phyloP scores from a whole-genome alignment of 2,797 vertebrate species.

The Gephyroberyx darwinii region DNA sequence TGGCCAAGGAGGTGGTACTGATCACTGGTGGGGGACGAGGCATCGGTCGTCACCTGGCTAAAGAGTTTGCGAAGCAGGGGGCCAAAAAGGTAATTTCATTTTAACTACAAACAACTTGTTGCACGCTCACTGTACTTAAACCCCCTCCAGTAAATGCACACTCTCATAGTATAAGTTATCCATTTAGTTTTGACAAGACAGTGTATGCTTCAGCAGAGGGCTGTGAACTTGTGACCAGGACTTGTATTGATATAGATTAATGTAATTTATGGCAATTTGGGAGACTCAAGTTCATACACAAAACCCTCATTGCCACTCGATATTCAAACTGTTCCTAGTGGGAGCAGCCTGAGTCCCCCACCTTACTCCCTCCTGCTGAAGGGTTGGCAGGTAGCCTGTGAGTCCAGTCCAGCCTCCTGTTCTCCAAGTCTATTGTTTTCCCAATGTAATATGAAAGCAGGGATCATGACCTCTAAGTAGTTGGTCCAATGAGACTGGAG shows the following conservation, averaged over 20 bases:
- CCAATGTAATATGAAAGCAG: slow-evolving; percentile 46
- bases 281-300: background rate
- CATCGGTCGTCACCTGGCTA: slow-evolving; percentile 94
- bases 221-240: background rate
- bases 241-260: background rate
- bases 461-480: slow-evolving; percentile 64
- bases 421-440: slow-evolving; percentile 51
- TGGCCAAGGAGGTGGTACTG: slow-evolving; percentile 89
- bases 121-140: background rate
- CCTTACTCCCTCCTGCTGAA: background rate
- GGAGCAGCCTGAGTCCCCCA: background rate
- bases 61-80: slow-evolving; percentile 90
- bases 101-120: slow-evolving; percentile 38
- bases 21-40: slow-evolving; percentile 96
- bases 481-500: slow-evolving; percentile 62
- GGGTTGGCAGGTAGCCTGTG: slow-evolving; percentile 37
- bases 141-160: background rate
- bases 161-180: background rate
- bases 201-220: background rate
- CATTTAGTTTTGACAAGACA: background rate
- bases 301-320: background rate
- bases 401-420: slow-evolving; percentile 14
- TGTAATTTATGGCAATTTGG: background rate
- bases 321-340: background rate
- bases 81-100: slow-evolving; percentile 88